phyloP scores from a whole-genome alignment of 2,797 vertebrate species.

The Coregonus ussuriensis region DNA sequence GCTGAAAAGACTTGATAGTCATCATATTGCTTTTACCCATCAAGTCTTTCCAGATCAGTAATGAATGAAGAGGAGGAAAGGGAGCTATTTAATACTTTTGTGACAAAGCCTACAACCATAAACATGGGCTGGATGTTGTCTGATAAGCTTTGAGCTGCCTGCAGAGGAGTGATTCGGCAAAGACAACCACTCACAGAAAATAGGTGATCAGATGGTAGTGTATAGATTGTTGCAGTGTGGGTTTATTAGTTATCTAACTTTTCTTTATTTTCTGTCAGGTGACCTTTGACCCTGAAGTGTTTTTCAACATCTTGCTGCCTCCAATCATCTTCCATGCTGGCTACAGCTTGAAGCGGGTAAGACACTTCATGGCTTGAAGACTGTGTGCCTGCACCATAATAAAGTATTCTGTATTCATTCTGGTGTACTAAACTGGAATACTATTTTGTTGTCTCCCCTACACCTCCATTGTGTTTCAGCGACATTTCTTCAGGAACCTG shows the following conservation, averaged over 20 bases:
- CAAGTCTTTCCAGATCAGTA: slow-evolving; percentile 13
- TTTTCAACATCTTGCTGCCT: slow-evolving; percentile 98
- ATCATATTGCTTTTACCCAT: background rate
- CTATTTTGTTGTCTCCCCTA: background rate
- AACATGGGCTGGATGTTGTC: background rate
- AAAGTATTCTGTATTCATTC: background rate
- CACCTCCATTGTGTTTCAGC: slow-evolving; percentile 70
- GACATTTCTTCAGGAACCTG: slow-evolving; percentile 97
- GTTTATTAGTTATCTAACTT: background rate
- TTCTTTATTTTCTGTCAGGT: slow-evolving; percentile 75
- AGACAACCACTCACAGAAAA: background rate
- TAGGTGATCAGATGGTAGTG: background rate
- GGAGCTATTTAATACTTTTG: background rate
- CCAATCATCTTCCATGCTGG: slow-evolving; percentile 99
- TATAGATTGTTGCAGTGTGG: background rate
- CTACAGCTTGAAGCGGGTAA: slow-evolving; percentile 96
- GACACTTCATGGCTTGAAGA: slow-evolving; percentile 24
- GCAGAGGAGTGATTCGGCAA: background rate
- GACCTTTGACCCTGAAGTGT: slow-evolving; percentile 98
- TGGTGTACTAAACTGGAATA: background rate
- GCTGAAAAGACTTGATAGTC: too few relatives aligned
- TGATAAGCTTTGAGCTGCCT: background rate
- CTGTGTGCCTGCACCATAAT: background rate
- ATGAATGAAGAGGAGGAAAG: background rate
- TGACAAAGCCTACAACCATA: background rate